Base-by-base conservation (phyloP, 2,797 vertebrate genomes). In the Molossus alvarezi region DNA sequence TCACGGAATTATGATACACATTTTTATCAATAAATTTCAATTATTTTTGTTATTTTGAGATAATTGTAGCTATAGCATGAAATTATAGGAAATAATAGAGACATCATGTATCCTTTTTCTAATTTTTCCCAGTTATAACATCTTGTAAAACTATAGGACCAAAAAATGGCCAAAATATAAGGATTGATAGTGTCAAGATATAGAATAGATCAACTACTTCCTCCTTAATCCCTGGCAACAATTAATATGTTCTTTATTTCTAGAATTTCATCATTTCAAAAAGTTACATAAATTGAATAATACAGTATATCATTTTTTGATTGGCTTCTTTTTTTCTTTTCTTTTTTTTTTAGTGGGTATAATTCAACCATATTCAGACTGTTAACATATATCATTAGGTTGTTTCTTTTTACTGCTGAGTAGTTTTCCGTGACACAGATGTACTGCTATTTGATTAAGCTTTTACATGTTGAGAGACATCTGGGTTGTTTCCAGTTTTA, bases 251-350 rank as follows among this genome's bases (percentile, higher is more conserved):
- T 62, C 4, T 75, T 65, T 60, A 14, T 60, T 88, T 90, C 23
- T 88, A 27, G 62, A 64, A 64, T 58, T 60, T 64, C 90, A 45
- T 58, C 60, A 95, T 75, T 92, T 88, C 23, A 92, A 84, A 37
- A 83, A 57, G 33, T 80, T 75, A 23, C 33, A 10, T 41, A 57
- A 55, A 37, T 82, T 18, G 37, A 92, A 57, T 53, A 82, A 57
- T 25, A 8, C 1, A 55, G 15, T 37, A 23, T 20, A 9, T 5
- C 82, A 85, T 65, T 29, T 48, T 82, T 72, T 45, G 29, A 18
- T 1, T 83, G 15, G 13, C 5, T 51, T 4, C 81, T 90, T 73
- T 37, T n/a, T 67, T 57, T 20, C 79, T 4, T 86, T 4, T n/a
- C n/a, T n/a, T n/a, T 85, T 90, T 73, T 37, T n/a, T 67, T 57